Evolutionary conservation across 2,113 vertebrate species (phyloP), one percentile per base, ranked within the genome.

Genomic region (Zootoca vivipara): DNA sequence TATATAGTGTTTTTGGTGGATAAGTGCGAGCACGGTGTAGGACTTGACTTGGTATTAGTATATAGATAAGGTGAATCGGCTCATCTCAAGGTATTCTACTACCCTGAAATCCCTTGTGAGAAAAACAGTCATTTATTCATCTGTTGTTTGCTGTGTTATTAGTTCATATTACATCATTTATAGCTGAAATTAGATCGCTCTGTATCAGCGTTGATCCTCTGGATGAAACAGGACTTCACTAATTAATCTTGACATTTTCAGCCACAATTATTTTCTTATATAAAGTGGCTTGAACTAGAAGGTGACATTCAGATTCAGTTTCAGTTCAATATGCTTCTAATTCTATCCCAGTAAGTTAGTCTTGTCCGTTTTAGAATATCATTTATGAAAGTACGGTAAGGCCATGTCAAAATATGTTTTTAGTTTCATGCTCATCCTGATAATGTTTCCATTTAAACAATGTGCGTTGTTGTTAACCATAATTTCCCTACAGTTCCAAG

Each of bases 161-260:
- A 80, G 85, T 82, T 40, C 73, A 0, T 74, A 83, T 72, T 52
- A 85, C 85, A 91, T 86, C 87, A 92, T 92, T 87, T 87, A 78
- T 88, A 78, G 74, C 72, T 90, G 82, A 46, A 86, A 87, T 94
- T 89, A 92, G 79, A 73, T 92, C 84, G 80, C 62, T 95, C 75
- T 33, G 83, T 86, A 78, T 83, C 78, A 88, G 84, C 87, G 82
- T 90, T 24, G 10, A 46, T 75, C 83, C 86, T 92, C 92, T 82
- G 78, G 87, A 83, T 95, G 90, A 94, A 85, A 88, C 88, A 89
- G 40, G 87, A 85, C 85, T 90, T 64, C 42, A 83, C 90, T 96
- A 93, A 95, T 94, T 95, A 92, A 93, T 93, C 87, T 91, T 94
- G 93, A 65, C 93, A 94, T 92, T 94, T 94, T 90, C 93, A 94